phyloP scores from a whole-genome alignment of 2,797 vertebrate genomes.

The Periophthalmus magnuspinnatus region DNA sequence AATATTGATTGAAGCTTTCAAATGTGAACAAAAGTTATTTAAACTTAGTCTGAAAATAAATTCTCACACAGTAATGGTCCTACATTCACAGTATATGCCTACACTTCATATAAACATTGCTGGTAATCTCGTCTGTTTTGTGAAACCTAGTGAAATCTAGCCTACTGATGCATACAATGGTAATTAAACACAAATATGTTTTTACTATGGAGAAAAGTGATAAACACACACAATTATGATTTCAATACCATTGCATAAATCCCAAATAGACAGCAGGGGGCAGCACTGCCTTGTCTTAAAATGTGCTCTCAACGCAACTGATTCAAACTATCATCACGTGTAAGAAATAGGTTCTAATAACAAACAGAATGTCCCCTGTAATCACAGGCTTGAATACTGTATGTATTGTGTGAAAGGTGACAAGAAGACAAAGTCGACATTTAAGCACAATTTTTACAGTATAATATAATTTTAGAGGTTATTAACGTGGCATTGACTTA shows the following conservation, averaged over 20 bases:
- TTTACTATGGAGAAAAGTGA: constrained; percentile 26
- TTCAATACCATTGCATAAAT: neutral
- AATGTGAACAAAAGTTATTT: neutral
- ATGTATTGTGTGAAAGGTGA: neutral
- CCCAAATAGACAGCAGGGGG: constrained; percentile 63
- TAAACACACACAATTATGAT: constrained; percentile 27
- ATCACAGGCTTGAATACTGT: constrained; percentile 1
- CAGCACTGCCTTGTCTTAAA: constrained; percentile 48
- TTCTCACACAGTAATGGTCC: neutral
- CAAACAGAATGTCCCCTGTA: constrained; percentile 19
- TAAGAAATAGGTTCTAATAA: neutral
- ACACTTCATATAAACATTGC: neutral
- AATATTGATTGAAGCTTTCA: neutral
- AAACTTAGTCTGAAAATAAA: neutral
- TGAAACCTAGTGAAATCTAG: constrained; percentile 29
- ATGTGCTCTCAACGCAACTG: neutral
- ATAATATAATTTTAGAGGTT: neutral
- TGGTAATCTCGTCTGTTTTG: neutral
- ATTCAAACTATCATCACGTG: neutral
- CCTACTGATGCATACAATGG: constrained; percentile 24
- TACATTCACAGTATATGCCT: constrained; percentile 11
- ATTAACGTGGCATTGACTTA: neutral
- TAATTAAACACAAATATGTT: constrained; percentile 27
- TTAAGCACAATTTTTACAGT: constrained; percentile 6
- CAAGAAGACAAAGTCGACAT: neutral